Base-by-base conservation (phyloP, 2,888 invertebrate species). In the Conchocele bisecta region DNA sequence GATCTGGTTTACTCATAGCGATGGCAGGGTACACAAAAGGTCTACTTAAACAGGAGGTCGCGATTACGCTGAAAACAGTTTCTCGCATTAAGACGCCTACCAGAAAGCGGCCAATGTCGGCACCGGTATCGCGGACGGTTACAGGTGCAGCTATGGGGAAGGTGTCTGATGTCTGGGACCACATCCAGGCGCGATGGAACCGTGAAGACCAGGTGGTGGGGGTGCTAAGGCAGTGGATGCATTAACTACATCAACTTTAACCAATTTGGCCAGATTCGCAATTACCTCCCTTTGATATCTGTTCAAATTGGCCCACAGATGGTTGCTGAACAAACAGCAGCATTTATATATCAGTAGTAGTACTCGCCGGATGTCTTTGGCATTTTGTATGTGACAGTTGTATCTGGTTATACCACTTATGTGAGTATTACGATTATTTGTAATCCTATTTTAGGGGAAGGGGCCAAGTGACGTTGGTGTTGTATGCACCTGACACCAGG, bases 161-260 rank as follows among this genome's bases (percentile, higher is more conserved):
- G n/a, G n/a, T n/a, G n/a, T n/a, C n/a, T n/a, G 86, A 86, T 67
- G 75, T 85, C 20, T 86, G 86, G 86, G 84, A 82, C 37, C 66
- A 86, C 85, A 84, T 87, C 29, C 83, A 80, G 65, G 63, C 73
- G 20, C 37, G 83, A 53, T 87, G 86, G 86, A 66, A 77, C 50
- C 69, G 74, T 17, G 83, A 85, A 50, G 86, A 86, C 58, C 79
- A 81, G 46, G 83, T 86, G 2, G 71, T 74, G 37, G 56, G 51
- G 44, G 79, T 85, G 17, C 67, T 86, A 0, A 65, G 75, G 35
- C 71, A 79, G 63, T 79, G 79, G 77, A 63, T 66, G 4, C 48
- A 48, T 9, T 28, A 44, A 17, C 13, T 11, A n/a, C 11, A 13
- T 11, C 11, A 35, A 13, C n/a, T 35, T n/a, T n/a, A n/a, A n/a